phyloP scores from a whole-genome alignment of 2,888 invertebrate genomes.

The Orchesella flavescens region DNA sequence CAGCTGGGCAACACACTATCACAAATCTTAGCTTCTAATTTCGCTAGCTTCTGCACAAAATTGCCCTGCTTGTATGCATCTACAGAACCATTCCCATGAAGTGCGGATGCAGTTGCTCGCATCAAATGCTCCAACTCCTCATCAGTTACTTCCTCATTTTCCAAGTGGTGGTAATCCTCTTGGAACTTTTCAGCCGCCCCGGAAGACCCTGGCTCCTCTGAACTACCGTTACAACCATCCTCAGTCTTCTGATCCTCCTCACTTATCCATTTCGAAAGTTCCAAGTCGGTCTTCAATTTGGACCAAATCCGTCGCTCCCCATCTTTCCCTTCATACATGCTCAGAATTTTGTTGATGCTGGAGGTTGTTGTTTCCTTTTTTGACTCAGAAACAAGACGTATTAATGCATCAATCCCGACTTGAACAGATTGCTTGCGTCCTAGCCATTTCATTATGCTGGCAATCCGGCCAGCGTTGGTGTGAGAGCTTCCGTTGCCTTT shows the following conservation, averaged over 20 bases:
- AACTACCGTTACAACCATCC: no score
- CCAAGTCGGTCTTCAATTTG: neutral
- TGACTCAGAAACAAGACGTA: constrained; percentile 71
- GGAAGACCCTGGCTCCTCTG: no score
- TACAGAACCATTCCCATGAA: constrained; percentile 2
- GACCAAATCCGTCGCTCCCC: constrained; percentile 65
- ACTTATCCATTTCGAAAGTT: constrained; percentile 51
- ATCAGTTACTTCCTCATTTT: constrained; percentile 37
- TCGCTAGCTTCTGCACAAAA: no score
- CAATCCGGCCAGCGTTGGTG: constrained; percentile 77
- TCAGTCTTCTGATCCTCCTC: constrained; percentile 44
- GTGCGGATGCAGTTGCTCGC: neutral
- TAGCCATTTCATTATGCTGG: constrained; percentile 84
- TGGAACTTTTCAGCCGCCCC: constrained; percentile 25
- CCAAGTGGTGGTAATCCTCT: constrained; percentile 15
- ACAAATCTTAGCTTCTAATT: constrained; percentile 71
- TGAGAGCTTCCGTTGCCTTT: constrained; percentile 74
- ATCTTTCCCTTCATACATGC: constrained; percentile 72
- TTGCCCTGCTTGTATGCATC: no score
- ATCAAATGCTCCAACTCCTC: constrained; percentile 13
- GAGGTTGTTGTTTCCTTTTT: constrained; percentile 68
- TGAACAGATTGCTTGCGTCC: constrained; percentile 80
- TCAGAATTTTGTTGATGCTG: constrained; percentile 67
- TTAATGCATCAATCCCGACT: constrained; percentile 79
- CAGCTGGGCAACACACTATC: constrained; percentile 77